Percentiles rank a stretch among this genome's conserved stretches.
These are phyloP conservation scores for Drosophila orosa DNA, from an alignment of 1,140 invertebrate genomes.

Conservation along the genomic window DNA sequence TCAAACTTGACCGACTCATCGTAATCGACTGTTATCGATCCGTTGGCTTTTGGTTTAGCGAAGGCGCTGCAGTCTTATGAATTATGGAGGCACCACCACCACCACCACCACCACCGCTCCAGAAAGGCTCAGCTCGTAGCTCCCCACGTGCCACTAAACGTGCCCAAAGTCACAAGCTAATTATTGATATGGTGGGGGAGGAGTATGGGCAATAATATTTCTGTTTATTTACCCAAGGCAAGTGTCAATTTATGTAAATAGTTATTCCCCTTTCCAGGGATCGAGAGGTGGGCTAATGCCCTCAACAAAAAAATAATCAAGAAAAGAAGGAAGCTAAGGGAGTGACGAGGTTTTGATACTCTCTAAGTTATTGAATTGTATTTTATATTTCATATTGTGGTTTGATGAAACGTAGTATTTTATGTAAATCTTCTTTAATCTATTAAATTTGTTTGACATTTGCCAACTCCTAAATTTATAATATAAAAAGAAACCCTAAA, in stretches of 20 bases:
- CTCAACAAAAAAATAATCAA: conserved; percentile 22
- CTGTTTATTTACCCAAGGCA: conserved; percentile 26
- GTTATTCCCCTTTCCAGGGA: conserved; percentile 4
- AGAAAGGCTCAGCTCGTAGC: neutral
- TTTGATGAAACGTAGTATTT: neutral
- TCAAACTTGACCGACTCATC: conserved; percentile 61
- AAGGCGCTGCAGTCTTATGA: conserved; percentile 59
- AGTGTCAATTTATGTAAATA: conserved; percentile 74
- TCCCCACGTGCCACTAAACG: conserved; percentile 34
- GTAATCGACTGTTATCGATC: conserved; percentile 63
- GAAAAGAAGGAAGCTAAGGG: neutral
- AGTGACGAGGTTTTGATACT: neutral
- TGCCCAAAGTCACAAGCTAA: conserved; percentile 30
- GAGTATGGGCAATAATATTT: conserved; percentile 19
- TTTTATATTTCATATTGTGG: neutral
- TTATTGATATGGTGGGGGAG: conserved; percentile 29
- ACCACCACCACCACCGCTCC: conserved; percentile 5
- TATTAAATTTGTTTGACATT: no score
- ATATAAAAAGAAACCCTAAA: no score
- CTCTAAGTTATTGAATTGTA: neutral
- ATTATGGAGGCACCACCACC: conserved; percentile 47
- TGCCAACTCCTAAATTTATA: no score
- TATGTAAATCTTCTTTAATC: no score
- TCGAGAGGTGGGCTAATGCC: conserved; percentile 42
- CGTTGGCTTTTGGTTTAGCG: conserved; percentile 7